Percentiles rank a stretch among this genome's conserved stretches.
phyloP scores from a whole-genome alignment of 1,140 invertebrate genomes.

The Antheraea mylitta region DNA sequence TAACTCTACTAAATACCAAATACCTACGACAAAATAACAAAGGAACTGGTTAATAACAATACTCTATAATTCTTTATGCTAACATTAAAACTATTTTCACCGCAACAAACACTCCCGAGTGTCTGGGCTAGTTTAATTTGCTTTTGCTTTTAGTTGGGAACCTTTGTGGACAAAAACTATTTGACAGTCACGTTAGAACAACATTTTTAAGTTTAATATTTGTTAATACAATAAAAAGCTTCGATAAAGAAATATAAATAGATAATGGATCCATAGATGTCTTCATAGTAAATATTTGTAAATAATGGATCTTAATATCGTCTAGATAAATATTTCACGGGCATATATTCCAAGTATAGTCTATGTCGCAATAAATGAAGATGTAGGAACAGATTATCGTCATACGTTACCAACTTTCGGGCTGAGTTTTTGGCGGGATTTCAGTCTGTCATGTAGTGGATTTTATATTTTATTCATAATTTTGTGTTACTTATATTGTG shows the following conservation, averaged over 20 bases:
- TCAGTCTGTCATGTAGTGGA: too few species aligned
- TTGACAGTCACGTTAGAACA: neutral
- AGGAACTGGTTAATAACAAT: neutral
- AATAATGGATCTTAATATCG: too few species aligned
- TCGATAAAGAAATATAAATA: neutral
- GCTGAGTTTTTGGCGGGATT: too few species aligned
- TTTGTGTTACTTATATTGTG: too few species aligned
- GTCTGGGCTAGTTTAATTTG: neutral
- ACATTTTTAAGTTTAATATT: neutral
- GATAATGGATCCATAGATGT: too few species aligned
- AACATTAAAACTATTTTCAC: neutral
- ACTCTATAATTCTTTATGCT: neutral
- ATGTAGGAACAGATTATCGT: too few species aligned
- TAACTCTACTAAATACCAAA: neutral
- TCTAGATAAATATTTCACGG: too few species aligned
- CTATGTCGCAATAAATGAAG: too few species aligned
- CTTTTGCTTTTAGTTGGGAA: constrained; percentile 1
- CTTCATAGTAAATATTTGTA: too few species aligned
- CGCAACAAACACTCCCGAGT: neutral
- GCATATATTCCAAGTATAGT: too few species aligned
- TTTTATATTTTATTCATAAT: too few species aligned
- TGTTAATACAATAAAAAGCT: neutral
- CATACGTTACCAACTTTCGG: too few species aligned
- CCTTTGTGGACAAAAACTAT: neutral
- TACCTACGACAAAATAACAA: constrained; percentile 3